Base-by-base conservation (phyloP, 2,797 vertebrate species). In the Gorsachius magnificus region DNA sequence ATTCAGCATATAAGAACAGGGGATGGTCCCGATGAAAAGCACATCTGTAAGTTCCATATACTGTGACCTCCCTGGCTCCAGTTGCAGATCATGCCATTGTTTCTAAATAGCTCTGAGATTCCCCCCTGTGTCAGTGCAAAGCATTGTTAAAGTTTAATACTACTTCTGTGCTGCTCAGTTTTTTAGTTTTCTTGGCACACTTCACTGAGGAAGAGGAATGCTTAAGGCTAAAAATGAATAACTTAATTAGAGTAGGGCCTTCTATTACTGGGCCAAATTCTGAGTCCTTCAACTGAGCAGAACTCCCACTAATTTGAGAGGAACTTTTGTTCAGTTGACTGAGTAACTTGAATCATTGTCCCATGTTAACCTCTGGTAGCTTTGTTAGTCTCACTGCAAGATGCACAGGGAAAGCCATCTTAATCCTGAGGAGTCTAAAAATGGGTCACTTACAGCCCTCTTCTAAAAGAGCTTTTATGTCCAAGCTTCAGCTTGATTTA, bases 221-320 rank as follows among this genome's bases (percentile, higher is more conserved):
- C 87, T 87, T 77, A 68, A 61, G 89, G 93, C 91, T 95, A 95
- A 93, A 96, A 94, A 88, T 72, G 48, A 97, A 89, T 83, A 87
- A 87, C 86, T 90, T 93, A 78, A 92, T 93, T 95, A 77, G 58
- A 92, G 53, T 72, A 76, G 38, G 81, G 38, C 48, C 80, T 82
- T 85, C 89, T 93, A 75, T 90, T 90, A 89, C 56, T 80, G 68
- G 91, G 43, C 79, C 80, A 94, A 80, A 92, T 91, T 95, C 74
- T 88, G 86, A 75, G 50, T 85, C 72, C 66, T 61, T 97, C 89
- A 86, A 64, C 89, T 88, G 58, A 94, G 64, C 63, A 88, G 41
- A 96, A 94, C 70, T 94, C 77, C 84, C 88, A 82, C 86, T 91
- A 92, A 81, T 88, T 91, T 64, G 74, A 93, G 70, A 89, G 36